Percentiles rank a stretch among this genome's conserved stretches.
Evolutionary conservation across 2,113 vertebrate species (phyloP).

Genomic region (Eulemur rufifrons): DNA sequence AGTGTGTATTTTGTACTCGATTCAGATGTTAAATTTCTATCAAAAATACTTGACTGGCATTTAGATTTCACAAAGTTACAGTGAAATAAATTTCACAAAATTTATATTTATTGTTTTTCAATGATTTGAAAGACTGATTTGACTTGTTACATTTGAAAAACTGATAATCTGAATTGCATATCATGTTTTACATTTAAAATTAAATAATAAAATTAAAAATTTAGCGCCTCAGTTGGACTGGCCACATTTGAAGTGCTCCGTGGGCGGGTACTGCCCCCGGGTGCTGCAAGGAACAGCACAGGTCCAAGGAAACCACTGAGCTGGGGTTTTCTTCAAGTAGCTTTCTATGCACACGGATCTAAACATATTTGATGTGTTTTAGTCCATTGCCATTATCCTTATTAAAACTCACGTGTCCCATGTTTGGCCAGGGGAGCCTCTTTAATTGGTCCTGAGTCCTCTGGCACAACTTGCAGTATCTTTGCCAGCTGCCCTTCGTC

Average conservation of each 20-base stretch:
- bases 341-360: background rate
- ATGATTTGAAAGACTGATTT: too few species aligned
- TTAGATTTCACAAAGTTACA: background rate
- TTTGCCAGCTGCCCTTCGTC: background rate
- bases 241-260: background rate
- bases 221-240: background rate
- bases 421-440: background rate
- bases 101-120: too few species aligned
- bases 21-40: background rate
- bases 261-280: fast-evolving
- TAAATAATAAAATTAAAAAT: background rate
- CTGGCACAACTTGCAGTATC: background rate
- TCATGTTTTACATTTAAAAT: background rate
- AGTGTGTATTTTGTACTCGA: background rate
- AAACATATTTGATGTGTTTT: background rate
- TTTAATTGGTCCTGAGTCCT: background rate
- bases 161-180: too few species aligned
- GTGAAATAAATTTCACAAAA: background rate
- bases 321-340: background rate
- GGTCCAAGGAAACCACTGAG: background rate
- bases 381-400: background rate
- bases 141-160: too few species aligned
- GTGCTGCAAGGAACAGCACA: background rate
- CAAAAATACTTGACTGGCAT: background rate
- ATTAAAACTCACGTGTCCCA: background rate